Evolutionary conservation across 1,140 invertebrate genomes (phyloP), one percentile per base, ranked within the genome.

Genomic region (Tyrophagus putrescentiae): DNA sequence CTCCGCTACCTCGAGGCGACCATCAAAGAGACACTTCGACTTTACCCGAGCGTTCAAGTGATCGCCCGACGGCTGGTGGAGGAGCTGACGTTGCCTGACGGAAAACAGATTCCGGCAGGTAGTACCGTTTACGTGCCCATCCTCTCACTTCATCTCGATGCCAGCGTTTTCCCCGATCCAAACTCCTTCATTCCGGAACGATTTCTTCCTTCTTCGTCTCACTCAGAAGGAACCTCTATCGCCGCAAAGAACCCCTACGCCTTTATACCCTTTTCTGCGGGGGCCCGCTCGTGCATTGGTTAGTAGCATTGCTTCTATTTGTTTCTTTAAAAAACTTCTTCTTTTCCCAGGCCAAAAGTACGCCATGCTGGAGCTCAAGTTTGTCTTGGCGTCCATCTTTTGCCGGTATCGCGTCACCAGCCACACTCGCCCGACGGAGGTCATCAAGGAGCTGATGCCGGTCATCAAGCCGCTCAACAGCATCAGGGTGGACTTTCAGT

Each of bases 231-330:
- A 27, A 31, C 44, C 6, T 5, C 18, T 62, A 79, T 80, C 65
- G 71, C 71, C 28, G 69, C 70, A 33, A 72, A 80, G 57, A 76
- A 82, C 68, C 78, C 80, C 0, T 83, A 76, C 65, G 75, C 80
- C 1, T 86, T 81, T 65, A 77, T 84, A 23, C 83, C 83, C 9
- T 86, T 87, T 68, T 83, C 82, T 65, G 83, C 81, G 39, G 84
- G 84, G 4, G 79, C 80, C 1, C 76, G 84, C 62, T 85, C 84
- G 67, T 87, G 82, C 66, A 80, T 84, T 56, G 82, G 81, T n/a
- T n/a, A n/a, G n/a, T n/a, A n/a, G n/a, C n/a, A n/a, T n/a, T n/a
- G n/a, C n/a, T n/a, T n/a, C n/a, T n/a, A n/a, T n/a, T n/a, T n/a
- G n/a, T n/a, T n/a, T n/a, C 36, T 39, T 39, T 13, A 13, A 39